Evolutionary conservation across 1,140 invertebrate genomes (phyloP), one percentile per base, ranked within the genome.

Genomic region (Penaeus chinensis): DNA sequence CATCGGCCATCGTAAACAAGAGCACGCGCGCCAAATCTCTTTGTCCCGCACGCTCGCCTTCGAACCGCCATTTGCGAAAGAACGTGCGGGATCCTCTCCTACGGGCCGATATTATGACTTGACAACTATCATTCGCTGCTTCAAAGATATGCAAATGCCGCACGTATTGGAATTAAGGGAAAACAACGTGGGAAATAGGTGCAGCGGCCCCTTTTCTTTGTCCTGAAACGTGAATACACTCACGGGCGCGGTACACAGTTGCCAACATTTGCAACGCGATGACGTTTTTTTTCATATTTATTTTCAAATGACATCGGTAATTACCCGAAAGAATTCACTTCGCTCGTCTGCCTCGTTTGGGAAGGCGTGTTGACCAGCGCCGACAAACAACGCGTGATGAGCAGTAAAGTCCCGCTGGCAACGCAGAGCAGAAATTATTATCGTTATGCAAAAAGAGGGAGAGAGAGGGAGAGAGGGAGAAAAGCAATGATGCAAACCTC

Each of bases 21-120:
- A 85, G 83, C 83, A 85, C 83, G 83, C 83, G 83, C 83, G 83
- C 83, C 83, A 85, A 85, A 85, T 85, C 83, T 85, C 83, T 85
- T 85, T 85, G 83, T 85, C 83, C 83, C 37, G 74, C 83, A 83
- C 81, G 81, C 81, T 83, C 27, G 62, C 81, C 63, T 83, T 22
- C 18, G 62, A 84, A 78, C 83, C 74, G 69, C 83, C 83, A 77
- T 69, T 82, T 69, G 80, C 62, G 80, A 82, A 65, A 63, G 61
- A 78, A 78, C 74, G 24, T 61, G 63, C 19, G n/a, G 42, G 63
- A 78, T 18, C 66, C 37, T 37, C 65, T 16, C 63, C 81, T 83
- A 66, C n/a, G 47, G n/a, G 4, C 18, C 37, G 20, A n/a, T 77
- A 79, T 78, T 76, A 63, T 42, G 27, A 20, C 60, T n/a, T 85